A percentile compares a stretch with the other conserved stretches of the same genome.
Evolutionary conservation across 2,888 invertebrate genomes (phyloP).

Genomic region (Dinocampus coccinellae): DNA sequence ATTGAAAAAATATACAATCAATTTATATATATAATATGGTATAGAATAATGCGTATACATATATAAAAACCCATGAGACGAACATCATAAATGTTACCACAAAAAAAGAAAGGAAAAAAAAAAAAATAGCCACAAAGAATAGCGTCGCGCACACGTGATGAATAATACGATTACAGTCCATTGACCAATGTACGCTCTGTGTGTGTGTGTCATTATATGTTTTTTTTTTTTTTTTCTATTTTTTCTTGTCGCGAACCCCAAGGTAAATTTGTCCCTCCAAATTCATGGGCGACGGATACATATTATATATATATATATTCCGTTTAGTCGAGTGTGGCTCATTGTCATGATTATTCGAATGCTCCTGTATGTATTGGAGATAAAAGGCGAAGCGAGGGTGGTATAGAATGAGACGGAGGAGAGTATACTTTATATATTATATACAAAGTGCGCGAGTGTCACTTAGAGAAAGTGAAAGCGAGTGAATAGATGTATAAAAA

Average conservation of each 20-base stretch:
- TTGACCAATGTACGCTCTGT: slow-evolving; percentile 42
- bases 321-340: slow-evolving; percentile 41
- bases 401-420: not conserved
- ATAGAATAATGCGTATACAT: slow-evolving; percentile 4
- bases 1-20: slow-evolving; percentile 14
- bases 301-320: slow-evolving; percentile 9
- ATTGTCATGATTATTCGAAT: slow-evolving; percentile 17
- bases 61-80: slow-evolving; percentile 9
- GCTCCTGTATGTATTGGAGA: slow-evolving; percentile 14
- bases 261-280: slow-evolving; percentile 39
- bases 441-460: slow-evolving; percentile 16
- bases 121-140: slow-evolving; percentile 34
- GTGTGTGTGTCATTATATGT: slow-evolving; percentile 26
- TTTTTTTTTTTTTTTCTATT: slow-evolving; percentile 17
- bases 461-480: not conserved
- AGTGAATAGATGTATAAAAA: not conserved
- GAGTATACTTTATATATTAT: not conserved
- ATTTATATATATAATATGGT: slow-evolving; percentile 14
- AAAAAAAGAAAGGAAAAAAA: too few species aligned
- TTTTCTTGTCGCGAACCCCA: slow-evolving; percentile 42
- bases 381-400: slow-evolving; percentile 32
- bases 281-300: slow-evolving; percentile 28
- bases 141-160: slow-evolving; percentile 36
- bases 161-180: slow-evolving; percentile 47
- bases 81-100: slow-evolving; percentile 22